Base-by-base conservation (phyloP, 2,797 vertebrate species). In the Enteromius anoplus region DNA sequence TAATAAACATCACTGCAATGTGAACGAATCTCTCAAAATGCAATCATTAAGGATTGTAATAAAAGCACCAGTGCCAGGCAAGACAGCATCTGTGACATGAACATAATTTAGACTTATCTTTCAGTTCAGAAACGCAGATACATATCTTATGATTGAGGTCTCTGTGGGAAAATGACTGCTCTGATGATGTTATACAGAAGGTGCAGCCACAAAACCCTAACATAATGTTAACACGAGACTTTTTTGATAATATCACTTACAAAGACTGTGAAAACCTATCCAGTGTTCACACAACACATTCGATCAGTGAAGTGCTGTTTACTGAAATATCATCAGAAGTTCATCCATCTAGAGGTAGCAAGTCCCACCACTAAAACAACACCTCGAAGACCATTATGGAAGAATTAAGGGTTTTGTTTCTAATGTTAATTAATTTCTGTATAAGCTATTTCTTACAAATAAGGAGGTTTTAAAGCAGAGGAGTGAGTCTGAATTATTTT, bases 1-100 rank as follows among this genome's bases (percentile, higher is more conserved):
- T 88, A 92, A 91, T 93, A 86, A 93, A 82, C 26, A 34, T 71
- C 84, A 78, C 65, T 85, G 82, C 75, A 88, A 87, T 10, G 71
- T 32, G 10, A 53, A 53, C 17, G 2, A 3, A 32, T 32, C 26
- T 32, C 5, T 14, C 2, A 17, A 51, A 51, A 51, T 21, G 9
- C 26, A 12, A 51, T 11, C 8, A 21, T 1, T 21, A 72, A 72
- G 15, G 23, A 29, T 49, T 10, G n/a, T 70, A 42, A 69, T 45
- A 23, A 42, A 23, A 45, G 37, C 66, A n/a, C n/a, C 40, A 47
- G 40, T n/a, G 68, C 14, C 3, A 23, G 47, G 70, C 47, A 51
- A 72, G 70, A 51, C 70, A 51, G 26, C 47, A 51, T 72, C 70
- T 51, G 47, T 51, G 47, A 72, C 26, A 51, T 72, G 15, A 11